Base-by-base conservation (phyloP, 2,113 vertebrate species). In the Microcebus jonahi region DNA sequence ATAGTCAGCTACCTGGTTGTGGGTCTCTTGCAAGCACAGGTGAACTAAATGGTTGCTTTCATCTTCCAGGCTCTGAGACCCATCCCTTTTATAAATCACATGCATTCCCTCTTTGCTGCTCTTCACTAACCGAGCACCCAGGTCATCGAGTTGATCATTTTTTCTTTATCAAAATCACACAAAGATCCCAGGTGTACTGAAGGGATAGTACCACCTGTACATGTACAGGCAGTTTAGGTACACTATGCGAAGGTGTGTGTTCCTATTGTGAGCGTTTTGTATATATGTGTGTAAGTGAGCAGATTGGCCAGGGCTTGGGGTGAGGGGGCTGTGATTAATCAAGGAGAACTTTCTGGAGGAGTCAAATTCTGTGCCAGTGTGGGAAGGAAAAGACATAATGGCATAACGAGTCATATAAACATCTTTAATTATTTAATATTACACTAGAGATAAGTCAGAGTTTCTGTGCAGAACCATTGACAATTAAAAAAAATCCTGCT, bases 341-440 rank as follows among this genome's bases (percentile, higher is more conserved):
- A 85, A 93, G 83, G 57, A 75, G 36, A 87, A 68, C 27, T 55
- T 97, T 85, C 20, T 61, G 34, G 48, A 89, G 61, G 34, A 88
- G 36, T 82, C n/a, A 65, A n/a, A 31, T 79, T 84, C 5, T 83
- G 27, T n/a, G 48, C 48, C 48, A 87, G 10, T 68, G 31, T 80
- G 71, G n/a, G 39, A 79, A 91, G 84, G 48, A 55, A 87, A 83
- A 42, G 36, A n/a, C 3, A 15, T 67, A 53, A 63, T 23, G 17
- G 15, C 63, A 42, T 73, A 50, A 45, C 18, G 2, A 79, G 50
- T 48, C 55, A 61, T 36, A 23, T 3, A 63, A 42, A 81, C 31
- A 81, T 80, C 48, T 57, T 20, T 67, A 15, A 68, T 89, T 71
- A 36, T 57, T 57, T 57, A 57, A 57, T 57, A 57, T 77, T 80